Conservation (phyloP, 2,888 invertebrate species). For the Epistrophe eligans region DNA sequence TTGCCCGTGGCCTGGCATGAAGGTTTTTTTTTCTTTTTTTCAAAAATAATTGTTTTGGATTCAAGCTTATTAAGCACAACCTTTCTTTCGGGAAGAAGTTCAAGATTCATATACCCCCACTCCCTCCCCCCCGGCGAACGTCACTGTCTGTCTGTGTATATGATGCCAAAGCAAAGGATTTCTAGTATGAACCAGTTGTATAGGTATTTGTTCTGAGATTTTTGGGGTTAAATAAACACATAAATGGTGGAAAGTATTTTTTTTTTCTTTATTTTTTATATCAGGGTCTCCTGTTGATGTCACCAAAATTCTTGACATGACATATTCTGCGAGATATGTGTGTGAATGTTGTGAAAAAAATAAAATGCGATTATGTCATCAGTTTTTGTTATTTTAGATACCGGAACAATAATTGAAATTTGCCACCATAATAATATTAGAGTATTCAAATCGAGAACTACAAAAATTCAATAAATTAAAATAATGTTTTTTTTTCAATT, state of each 20-base stretch:
- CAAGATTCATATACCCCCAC: no score
- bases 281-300: constrained; percentile 3
- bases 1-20: no score
- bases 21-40: no score
- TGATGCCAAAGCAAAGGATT: constrained; percentile 35
- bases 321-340: constrained; percentile 1
- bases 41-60: no score
- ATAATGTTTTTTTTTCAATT: no score
- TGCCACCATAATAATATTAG: background rate
- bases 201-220: constrained; percentile 31
- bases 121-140: no score
- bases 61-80: no score
- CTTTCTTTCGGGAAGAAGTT: no score
- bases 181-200: constrained; percentile 33
- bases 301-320: constrained; percentile 20
- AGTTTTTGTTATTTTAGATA: background rate
- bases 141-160: background rate
- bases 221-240: constrained; percentile 57
- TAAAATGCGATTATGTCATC: constrained; percentile 32
- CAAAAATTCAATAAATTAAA: no score
- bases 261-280: constrained; percentile 7
- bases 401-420: background rate
- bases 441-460: no score
- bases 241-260: constrained; percentile 23
- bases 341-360: constrained; percentile 5